Percentiles rank a stretch among this genome's conserved stretches.
Conservation (phyloP, 2,113 vertebrate genomes). For the Otus sunia region DNA sequence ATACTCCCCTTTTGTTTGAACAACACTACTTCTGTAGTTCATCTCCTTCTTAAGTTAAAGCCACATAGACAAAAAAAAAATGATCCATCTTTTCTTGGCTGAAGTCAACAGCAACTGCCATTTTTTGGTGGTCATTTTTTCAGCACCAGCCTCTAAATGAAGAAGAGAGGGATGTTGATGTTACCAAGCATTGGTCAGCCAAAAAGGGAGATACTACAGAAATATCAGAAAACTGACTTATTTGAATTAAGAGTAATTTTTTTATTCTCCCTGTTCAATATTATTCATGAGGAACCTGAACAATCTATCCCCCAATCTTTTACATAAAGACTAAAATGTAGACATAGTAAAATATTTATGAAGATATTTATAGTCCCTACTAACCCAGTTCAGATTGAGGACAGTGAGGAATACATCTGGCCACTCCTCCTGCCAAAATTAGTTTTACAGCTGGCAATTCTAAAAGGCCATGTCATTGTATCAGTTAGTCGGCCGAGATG, state of each 20-base stretch:
- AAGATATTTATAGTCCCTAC: background rate
- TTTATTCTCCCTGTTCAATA: background rate
- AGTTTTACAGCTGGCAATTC: background rate
- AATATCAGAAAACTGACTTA: background rate
- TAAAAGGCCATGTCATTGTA: background rate
- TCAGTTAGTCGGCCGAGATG: background rate
- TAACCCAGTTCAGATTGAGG: background rate
- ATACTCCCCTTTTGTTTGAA: background rate
- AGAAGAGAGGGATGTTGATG: background rate
- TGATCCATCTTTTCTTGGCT: background rate
- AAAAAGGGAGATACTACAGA: background rate
- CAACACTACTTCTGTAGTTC: background rate
- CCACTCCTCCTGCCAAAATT: slow-evolving; percentile 12
- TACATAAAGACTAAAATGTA: background rate
- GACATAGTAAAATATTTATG: slow-evolving; percentile 6
- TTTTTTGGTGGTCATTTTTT: background rate
- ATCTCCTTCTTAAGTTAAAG: background rate
- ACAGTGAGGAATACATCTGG: slow-evolving; percentile 13
- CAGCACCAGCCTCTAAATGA: background rate
- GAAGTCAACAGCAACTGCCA: background rate
- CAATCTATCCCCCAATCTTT: background rate
- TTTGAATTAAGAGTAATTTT: background rate
- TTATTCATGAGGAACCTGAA: background rate
- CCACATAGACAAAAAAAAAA: background rate
- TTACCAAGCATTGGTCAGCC: background rate